Percentiles rank a stretch among this genome's conserved stretches.
Conservation (phyloP, 2,113 vertebrate species). For the Actinemys pallida region DNA sequence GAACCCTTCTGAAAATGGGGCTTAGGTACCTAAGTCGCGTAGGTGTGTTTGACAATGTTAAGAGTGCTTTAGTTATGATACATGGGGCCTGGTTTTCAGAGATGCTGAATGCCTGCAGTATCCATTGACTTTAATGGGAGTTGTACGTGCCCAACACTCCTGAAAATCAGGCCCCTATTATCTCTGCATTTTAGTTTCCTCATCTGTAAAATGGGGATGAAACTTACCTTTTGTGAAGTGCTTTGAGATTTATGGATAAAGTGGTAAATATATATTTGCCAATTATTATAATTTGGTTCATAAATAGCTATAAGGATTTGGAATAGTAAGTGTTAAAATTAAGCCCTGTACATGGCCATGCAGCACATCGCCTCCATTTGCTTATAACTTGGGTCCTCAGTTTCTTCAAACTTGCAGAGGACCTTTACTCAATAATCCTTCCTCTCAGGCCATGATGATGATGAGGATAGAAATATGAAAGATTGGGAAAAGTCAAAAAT, state of each 20-base stretch:
- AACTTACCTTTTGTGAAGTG: background rate
- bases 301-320: background rate
- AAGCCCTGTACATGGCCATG: fast-evolving
- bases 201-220: background rate
- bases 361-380: background rate
- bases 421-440: background rate
- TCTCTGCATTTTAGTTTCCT: background rate
- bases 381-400: background rate
- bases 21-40: too few relatives aligned
- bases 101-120: background rate
- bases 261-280: background rate
- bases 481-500: background rate
- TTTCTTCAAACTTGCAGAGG: background rate
- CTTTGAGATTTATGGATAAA: background rate
- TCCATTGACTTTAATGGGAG: background rate
- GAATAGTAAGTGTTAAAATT: background rate
- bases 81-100: background rate
- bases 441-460: background rate
- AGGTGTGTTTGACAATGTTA: background rate
- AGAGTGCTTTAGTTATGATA: background rate
- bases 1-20: background rate
- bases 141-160: background rate
- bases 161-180: background rate
- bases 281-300: background rate
- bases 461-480: background rate